phyloP scores from a whole-genome alignment of 2,888 invertebrate genomes.

The Apodemia duryi region DNA sequence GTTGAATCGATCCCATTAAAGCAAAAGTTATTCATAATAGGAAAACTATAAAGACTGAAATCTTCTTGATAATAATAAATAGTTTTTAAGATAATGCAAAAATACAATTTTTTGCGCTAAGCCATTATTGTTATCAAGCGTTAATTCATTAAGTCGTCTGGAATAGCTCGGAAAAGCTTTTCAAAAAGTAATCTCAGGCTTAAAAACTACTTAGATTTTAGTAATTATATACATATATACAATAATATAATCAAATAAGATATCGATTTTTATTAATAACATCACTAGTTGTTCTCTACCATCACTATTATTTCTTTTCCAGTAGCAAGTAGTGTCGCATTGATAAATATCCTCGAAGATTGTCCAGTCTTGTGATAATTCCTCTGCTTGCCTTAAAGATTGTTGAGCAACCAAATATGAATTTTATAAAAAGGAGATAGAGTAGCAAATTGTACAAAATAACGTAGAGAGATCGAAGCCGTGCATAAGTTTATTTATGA shows the following conservation, averaged over 20 bases:
- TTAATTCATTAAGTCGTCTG: too few relatives aligned
- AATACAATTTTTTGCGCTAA: too few relatives aligned
- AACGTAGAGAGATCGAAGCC: constrained; percentile 38
- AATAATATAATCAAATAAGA: background rate
- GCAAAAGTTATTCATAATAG: too few relatives aligned
- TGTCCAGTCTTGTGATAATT: constrained; percentile 73
- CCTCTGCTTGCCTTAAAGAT: constrained; percentile 61
- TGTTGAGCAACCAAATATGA: constrained; percentile 33
- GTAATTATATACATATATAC: too few relatives aligned
- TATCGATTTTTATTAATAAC: constrained; percentile 16
- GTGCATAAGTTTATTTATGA: constrained; percentile 66
- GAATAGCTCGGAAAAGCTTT: too few relatives aligned
- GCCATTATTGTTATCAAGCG: too few relatives aligned
- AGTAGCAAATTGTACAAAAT: constrained; percentile 34
- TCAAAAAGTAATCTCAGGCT: too few relatives aligned
- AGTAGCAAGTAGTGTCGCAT: constrained; percentile 75
- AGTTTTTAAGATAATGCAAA: too few relatives aligned
- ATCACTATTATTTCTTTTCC: constrained; percentile 73
- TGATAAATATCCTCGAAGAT: constrained; percentile 78
- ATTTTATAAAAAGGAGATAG: constrained; percentile 36
- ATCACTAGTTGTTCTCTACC: constrained; percentile 53
- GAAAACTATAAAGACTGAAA: too few relatives aligned
- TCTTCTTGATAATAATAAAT: too few relatives aligned
- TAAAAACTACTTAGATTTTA: too few relatives aligned
- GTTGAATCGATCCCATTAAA: too few relatives aligned